phyloP scores from a whole-genome alignment of 92 coral and sea anemone genomes.

The Epizoanthus fatuus region DNA sequence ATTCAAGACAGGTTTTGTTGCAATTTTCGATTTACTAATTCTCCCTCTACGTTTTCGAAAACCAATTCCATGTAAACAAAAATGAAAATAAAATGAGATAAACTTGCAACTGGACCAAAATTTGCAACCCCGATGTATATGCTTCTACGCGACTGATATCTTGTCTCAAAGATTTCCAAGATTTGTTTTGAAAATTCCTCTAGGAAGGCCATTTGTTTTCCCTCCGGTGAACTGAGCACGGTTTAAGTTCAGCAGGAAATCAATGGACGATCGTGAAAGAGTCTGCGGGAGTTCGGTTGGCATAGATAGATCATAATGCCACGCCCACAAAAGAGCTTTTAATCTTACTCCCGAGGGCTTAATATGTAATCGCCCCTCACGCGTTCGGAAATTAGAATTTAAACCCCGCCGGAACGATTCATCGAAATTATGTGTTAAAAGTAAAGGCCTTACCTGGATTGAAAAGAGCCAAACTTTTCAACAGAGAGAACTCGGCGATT shows the following conservation, averaged over 20 bases:
- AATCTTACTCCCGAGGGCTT: constrained; percentile 30
- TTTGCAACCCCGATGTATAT: no score
- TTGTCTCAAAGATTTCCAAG: not conserved
- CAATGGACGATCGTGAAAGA: constrained; percentile 20
- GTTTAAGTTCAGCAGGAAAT: constrained; percentile 44
- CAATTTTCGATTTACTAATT: not conserved
- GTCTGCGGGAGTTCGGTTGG: constrained; percentile 43
- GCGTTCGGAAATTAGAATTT: constrained; percentile 34
- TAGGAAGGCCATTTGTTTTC: constrained; percentile 34
- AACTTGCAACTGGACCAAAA: constrained; percentile 3
- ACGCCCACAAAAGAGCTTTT: constrained; percentile 17
- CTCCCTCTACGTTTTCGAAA: not conserved
- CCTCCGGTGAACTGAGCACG: constrained; percentile 12
- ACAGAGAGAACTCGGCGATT: constrained; percentile 88
- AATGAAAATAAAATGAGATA: not conserved
- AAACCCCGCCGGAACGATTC: not conserved
- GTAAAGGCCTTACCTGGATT: constrained; percentile 86
- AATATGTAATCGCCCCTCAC: constrained; percentile 9
- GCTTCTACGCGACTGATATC: not conserved
- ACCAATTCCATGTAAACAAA: not conserved
- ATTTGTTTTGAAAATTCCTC: constrained; percentile 29
- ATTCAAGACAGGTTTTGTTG: not conserved
- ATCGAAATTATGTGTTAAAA: not conserved
- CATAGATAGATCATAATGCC: not conserved
- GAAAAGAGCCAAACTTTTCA: constrained; percentile 94